phyloP scores from a whole-genome alignment of 2,888 invertebrate genomes.

The Dryocosmus kuriphilus region DNA sequence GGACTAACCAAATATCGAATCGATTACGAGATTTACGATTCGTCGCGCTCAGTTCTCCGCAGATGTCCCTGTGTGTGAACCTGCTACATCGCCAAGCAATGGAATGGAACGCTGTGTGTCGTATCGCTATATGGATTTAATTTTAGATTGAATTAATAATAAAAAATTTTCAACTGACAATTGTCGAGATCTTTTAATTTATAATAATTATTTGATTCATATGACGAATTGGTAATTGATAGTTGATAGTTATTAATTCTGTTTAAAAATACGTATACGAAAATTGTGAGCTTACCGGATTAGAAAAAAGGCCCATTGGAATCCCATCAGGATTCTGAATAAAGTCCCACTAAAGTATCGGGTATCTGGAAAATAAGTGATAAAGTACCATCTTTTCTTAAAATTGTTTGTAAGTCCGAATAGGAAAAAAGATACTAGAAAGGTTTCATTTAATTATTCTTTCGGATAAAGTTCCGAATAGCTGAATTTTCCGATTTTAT shows the following conservation, averaged over 20 bases:
- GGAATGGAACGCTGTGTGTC: conserved; percentile 38
- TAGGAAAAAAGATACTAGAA: too few species aligned
- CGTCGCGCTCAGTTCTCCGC: conserved; percentile 30
- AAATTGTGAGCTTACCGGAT: too few species aligned
- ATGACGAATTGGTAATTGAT: not conserved
- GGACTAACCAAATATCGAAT: conserved; percentile 63
- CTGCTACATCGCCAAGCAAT: conserved; percentile 35
- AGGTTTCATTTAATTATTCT: too few species aligned
- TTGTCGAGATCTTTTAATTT: not conserved
- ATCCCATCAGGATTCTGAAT: too few species aligned
- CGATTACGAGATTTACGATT: conserved; percentile 61
- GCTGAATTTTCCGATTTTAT: too few species aligned
- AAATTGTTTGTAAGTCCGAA: too few species aligned
- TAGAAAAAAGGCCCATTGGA: too few species aligned
- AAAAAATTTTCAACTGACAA: not conserved
- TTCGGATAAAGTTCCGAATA: too few species aligned
- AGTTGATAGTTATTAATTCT: not conserved
- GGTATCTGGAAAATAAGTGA: too few species aligned
- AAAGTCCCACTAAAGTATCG: too few species aligned
- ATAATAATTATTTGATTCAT: not conserved
- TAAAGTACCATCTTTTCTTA: too few species aligned
- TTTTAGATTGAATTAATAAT: not conserved
- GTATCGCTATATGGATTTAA: not conserved
- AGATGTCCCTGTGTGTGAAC: conserved; percentile 29
- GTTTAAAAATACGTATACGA: not conserved